These are phyloP conservation scores for Euglossa dilemma DNA, from an alignment of 1,140 invertebrate genomes.

Conservation along the genomic window DNA sequence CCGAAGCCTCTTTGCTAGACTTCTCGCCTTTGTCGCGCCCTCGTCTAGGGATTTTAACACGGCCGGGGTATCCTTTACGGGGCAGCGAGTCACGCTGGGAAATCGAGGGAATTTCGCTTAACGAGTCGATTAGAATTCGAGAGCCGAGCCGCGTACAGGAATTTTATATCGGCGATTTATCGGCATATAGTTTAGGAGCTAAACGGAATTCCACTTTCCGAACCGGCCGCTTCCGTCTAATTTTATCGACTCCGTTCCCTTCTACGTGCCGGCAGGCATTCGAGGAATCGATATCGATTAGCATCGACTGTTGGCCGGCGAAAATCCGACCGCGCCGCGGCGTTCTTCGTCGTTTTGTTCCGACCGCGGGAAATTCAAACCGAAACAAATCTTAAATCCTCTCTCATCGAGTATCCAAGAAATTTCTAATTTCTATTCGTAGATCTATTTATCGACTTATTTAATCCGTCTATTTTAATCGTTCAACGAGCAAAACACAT, in stretches of 20 bases:
- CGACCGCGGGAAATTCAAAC: background rate
- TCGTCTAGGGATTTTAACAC: slow-evolving; percentile 34
- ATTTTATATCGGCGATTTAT: slow-evolving; percentile 58
- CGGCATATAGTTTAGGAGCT: slow-evolving; percentile 54
- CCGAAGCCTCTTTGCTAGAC: too few relatives aligned
- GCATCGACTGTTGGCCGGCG: slow-evolving; percentile 46
- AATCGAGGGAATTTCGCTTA: slow-evolving; percentile 51
- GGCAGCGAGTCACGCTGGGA: slow-evolving; percentile 21
- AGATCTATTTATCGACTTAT: too few relatives aligned
- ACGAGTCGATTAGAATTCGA: slow-evolving; percentile 58
- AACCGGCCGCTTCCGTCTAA: slow-evolving; percentile 43
- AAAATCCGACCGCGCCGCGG: slow-evolving; percentile 16
- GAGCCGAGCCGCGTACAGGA: slow-evolving; percentile 42
- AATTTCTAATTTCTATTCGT: too few relatives aligned
- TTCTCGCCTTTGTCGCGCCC: background rate
- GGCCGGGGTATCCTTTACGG: slow-evolving; percentile 33
- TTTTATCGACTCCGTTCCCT: slow-evolving; percentile 40
- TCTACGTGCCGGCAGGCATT: slow-evolving; percentile 49
- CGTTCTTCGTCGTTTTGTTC: background rate
- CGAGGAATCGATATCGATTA: slow-evolving; percentile 60
- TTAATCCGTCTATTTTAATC: too few relatives aligned
- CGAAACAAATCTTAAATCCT: too few relatives aligned
- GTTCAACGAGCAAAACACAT: too few relatives aligned
- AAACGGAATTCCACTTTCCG: slow-evolving; percentile 59
- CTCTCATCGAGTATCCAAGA: too few relatives aligned